Base-by-base conservation (phyloP, 2,888 invertebrate genomes). In the Eupelmus urozonus region DNA sequence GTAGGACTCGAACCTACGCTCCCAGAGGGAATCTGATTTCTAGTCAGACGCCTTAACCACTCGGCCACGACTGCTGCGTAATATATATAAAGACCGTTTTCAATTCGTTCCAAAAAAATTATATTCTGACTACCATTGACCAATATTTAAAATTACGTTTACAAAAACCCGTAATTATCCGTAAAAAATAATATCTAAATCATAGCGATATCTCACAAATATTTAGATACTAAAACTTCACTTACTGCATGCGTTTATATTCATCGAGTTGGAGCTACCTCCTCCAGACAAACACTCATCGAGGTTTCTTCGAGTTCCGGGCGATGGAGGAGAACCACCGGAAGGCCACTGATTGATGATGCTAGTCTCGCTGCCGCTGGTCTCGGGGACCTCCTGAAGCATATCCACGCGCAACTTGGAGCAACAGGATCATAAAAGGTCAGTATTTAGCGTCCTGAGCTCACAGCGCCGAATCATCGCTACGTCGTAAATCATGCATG, bases 1-100 rank as follows among this genome's bases (percentile, higher is more conserved):
- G 94, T 94, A 95, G 94, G 94, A 95, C 94, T 95, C 94, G 95
- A 95, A 95, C 95, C 95, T 95, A 94, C 94, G 95, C 95, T 94
- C 94, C 94, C 94, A 95, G 94, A 95, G 94, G 94, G 94, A 95
- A 95, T 94, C 94, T 94, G 94, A 94, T 94, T 94, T 95, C 94
- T 93, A 95, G 94, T 95, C 94, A 94, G 94, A 94, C 94, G 94
- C 94, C 94, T 94, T 94, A 94, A 94, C 94, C 94, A 94, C 94
- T 94, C 94, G 94, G 94, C 94, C 94, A 94, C 94, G 94, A 93
- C 94, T 94, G 94, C 94, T 90, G 57, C 9, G 34, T 34, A 34
- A 20, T 11, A 57, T 55, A 4, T 55, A 27, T 55, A 55, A 9
- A 55, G 9, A n/a, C n/a, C n/a, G 34, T 34, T 3, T 9, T 34